Percentiles rank a stretch among this genome's conserved stretches.
phyloP scores from a whole-genome alignment of 1,140 invertebrate genomes.

The Bombus waltoni region DNA sequence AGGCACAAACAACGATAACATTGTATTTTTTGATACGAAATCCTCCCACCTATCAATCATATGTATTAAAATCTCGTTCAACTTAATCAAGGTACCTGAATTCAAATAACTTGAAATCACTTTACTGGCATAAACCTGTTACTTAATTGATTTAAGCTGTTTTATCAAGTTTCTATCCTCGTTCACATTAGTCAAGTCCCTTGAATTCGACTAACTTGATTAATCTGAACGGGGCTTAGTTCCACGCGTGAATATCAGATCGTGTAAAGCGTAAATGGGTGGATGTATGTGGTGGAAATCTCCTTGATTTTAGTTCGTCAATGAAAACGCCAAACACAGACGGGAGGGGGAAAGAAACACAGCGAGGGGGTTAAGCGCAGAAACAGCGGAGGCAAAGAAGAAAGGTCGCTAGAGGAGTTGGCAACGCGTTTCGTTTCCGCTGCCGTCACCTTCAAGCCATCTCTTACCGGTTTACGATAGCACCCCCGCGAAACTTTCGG shows the following conservation, averaged over 20 bases:
- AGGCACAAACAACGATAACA: no score
- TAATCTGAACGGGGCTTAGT: neutral
- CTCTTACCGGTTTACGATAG: slow-evolving; percentile 66
- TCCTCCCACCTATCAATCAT: neutral
- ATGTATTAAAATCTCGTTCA: neutral
- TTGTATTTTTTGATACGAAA: no score
- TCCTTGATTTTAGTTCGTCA: slow-evolving; percentile 53
- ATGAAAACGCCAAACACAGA: slow-evolving; percentile 1
- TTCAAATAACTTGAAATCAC: neutral
- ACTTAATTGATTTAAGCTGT: neutral
- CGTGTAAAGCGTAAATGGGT: neutral
- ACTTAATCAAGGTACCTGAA: neutral
- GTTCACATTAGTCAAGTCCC: neutral
- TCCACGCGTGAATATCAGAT: slow-evolving; percentile 5
- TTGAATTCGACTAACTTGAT: neutral
- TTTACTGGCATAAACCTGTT: neutral
- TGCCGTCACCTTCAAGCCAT: slow-evolving; percentile 64
- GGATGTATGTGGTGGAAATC: slow-evolving; percentile 34
- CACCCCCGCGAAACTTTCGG: slow-evolving; percentile 54
- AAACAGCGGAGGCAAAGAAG: slow-evolving; percentile 22
- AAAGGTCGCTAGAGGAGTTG: slow-evolving; percentile 32
- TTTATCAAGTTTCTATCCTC: neutral
- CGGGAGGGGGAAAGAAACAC: slow-evolving; percentile 24
- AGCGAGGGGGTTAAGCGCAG: slow-evolving; percentile 1
- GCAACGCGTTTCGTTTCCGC: slow-evolving; percentile 62